phyloP scores from a whole-genome alignment of 2,888 invertebrate genomes.

The Caenorhabditis sp. region DNA sequence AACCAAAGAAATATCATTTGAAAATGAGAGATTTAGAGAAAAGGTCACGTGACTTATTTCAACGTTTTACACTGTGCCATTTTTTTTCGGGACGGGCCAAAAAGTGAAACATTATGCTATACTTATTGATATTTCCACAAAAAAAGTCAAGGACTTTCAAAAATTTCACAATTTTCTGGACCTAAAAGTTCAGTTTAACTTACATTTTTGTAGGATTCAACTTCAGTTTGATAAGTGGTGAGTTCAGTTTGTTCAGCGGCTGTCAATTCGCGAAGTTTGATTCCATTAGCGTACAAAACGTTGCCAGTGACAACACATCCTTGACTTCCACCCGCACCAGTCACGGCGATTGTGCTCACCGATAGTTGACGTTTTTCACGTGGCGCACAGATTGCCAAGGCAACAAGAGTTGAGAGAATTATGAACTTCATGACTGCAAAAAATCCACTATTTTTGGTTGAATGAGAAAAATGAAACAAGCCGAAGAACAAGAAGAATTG shows the following conservation, averaged over 20 bases:
- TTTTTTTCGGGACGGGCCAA: too few species aligned
- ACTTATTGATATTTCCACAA: too few species aligned
- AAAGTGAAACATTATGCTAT: too few species aligned
- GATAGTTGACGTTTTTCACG: constrained; percentile 58
- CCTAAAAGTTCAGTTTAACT: constrained; percentile 5
- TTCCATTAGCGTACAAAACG: constrained; percentile 64
- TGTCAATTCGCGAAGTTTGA: constrained; percentile 58
- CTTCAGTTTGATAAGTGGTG: constrained; percentile 45
- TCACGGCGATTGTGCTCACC: constrained; percentile 59
- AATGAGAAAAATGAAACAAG: not conserved
- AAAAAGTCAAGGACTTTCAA: too few species aligned
- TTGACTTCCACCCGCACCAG: constrained; percentile 61
- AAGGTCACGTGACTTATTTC: too few species aligned
- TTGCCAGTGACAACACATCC: constrained; percentile 69
- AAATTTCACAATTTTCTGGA: too few species aligned
- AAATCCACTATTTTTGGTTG: too few species aligned
- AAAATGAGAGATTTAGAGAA: too few species aligned
- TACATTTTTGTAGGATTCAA: constrained; percentile 58
- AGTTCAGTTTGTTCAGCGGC: constrained; percentile 55
- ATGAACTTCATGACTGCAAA: constrained; percentile 8
- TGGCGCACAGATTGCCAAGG: constrained; percentile 44
- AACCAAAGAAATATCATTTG: too few species aligned
- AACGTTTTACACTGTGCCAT: too few species aligned
- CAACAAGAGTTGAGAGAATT: not conserved
- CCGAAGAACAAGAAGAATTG: too few species aligned